Conservation (phyloP, 2,888 invertebrate genomes). For the Proisotoma minuta region DNA sequence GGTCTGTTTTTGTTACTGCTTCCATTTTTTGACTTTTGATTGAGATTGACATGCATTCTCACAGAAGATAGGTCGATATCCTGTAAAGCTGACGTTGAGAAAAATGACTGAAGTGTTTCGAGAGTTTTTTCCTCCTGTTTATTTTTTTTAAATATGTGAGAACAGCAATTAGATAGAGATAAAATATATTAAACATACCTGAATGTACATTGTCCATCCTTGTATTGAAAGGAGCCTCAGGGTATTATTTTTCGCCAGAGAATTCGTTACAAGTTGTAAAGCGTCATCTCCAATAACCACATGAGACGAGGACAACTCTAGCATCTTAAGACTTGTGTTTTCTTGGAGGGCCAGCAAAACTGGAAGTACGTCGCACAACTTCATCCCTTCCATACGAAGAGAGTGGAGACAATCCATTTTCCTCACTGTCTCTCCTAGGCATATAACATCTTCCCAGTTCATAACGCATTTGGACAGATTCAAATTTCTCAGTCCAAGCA, state of each 20-base stretch:
- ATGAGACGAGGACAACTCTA: conserved; percentile 57
- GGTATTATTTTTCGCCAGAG: conserved; percentile 54
- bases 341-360: conserved; percentile 57
- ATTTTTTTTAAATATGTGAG: background rate
- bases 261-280: conserved; percentile 53
- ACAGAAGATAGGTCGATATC: conserved; percentile 57
- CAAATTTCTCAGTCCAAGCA: conserved; percentile 55
- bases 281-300: conserved; percentile 56
- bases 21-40: background rate
- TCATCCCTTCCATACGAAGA: conserved; percentile 56
- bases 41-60: conserved; percentile 52
- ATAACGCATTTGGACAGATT: conserved; percentile 58
- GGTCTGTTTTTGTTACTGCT: conserved; percentile 14
- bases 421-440: conserved; percentile 56
- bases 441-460: conserved; percentile 51
- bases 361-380: conserved; percentile 57
- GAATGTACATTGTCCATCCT: conserved; percentile 59
- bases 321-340: conserved; percentile 55
- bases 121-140: conserved; percentile 54
- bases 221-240: conserved; percentile 56
- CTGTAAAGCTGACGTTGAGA: conserved; percentile 55
- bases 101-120: conserved; percentile 54
- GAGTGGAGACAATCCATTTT: conserved; percentile 56
- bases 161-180: background rate
- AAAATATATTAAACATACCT: conserved; percentile 50